phyloP scores from a whole-genome alignment of 2,797 vertebrate species.

The Scomberomorus guttatus region DNA sequence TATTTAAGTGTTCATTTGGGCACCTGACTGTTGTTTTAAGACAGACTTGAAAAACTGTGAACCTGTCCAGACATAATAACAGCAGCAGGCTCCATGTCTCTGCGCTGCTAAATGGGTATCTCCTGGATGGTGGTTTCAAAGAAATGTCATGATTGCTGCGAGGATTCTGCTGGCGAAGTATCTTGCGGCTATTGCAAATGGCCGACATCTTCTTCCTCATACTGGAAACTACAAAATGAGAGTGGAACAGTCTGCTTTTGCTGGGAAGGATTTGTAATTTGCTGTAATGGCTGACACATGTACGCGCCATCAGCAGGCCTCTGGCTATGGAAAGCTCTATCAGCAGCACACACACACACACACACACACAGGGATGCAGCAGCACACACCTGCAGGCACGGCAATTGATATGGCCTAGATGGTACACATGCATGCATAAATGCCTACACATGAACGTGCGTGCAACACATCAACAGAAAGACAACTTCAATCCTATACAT shows the following conservation, averaged over 20 bases:
- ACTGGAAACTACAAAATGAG: conserved; percentile 81
- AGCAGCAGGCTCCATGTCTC: conserved; percentile 36
- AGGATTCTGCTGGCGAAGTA: conserved; percentile 42
- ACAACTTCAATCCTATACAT: conserved; percentile 12
- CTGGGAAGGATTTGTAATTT: conserved; percentile 81
- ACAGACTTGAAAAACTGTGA: no score
- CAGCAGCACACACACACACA: conserved; percentile 22
- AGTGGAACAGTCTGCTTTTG: conserved; percentile 74
- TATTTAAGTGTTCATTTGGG: no score
- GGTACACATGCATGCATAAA: conserved; percentile 32
- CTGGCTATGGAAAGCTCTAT: conserved; percentile 70
- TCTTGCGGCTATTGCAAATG: conserved; percentile 70
- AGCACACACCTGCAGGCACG: conserved; percentile 57
- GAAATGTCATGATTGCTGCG: conserved; percentile 57
- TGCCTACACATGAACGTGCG: conserved; percentile 12
- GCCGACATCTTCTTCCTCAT: conserved; percentile 70
- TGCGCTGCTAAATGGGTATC: conserved; percentile 40
- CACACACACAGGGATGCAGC: conserved; percentile 51
- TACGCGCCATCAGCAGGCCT: conserved; percentile 66
- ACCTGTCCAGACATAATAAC: conserved; percentile 30
- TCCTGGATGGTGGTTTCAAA: conserved; percentile 54
- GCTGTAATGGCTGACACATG: conserved; percentile 85
- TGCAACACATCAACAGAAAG: not conserved
- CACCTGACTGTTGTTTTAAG: no score
- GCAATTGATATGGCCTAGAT: conserved; percentile 25